phyloP scores from a whole-genome alignment of 2,113 vertebrate genomes.

The Ailuropoda melanoleuca region DNA sequence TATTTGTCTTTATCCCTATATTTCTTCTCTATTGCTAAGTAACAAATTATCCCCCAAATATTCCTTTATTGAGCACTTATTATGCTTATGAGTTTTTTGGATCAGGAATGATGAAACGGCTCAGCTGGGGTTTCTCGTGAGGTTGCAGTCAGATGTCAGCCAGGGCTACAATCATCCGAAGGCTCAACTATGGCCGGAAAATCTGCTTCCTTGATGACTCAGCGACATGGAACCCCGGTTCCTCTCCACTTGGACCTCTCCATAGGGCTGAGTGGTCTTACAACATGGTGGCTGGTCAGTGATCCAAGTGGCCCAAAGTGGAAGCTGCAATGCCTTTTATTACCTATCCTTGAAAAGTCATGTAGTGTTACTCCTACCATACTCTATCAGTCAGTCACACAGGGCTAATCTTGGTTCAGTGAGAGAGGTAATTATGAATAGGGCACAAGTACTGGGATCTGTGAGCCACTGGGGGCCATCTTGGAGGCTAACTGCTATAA shows the following conservation, averaged over 20 bases:
- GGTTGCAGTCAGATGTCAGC: neutral
- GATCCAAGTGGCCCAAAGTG: neutral
- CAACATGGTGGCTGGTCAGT: neutral
- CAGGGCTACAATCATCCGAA: neutral
- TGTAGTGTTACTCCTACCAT: fast-evolving
- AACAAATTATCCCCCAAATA: neutral
- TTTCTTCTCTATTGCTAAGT: neutral
- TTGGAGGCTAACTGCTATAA: neutral
- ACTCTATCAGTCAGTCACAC: neutral
- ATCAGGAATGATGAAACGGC: neutral
- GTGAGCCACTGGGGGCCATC: neutral
- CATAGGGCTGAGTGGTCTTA: neutral
- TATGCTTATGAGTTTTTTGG: neutral
- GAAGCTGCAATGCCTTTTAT: neutral
- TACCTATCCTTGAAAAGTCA: neutral
- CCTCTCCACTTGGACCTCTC: neutral
- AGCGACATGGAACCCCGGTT: neutral
- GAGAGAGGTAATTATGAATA: neutral
- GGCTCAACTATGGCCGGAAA: neutral
- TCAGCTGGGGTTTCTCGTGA: neutral
- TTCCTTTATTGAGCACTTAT: neutral
- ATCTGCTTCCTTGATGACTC: neutral
- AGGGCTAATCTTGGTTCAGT: neutral
- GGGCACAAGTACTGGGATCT: neutral
- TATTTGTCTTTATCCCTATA: neutral